A percentile compares a stretch with the other conserved stretches of the same genome.
phyloP scores from a whole-genome alignment of 2,113 vertebrate genomes.

The Boleophthalmus pectinirostris region DNA sequence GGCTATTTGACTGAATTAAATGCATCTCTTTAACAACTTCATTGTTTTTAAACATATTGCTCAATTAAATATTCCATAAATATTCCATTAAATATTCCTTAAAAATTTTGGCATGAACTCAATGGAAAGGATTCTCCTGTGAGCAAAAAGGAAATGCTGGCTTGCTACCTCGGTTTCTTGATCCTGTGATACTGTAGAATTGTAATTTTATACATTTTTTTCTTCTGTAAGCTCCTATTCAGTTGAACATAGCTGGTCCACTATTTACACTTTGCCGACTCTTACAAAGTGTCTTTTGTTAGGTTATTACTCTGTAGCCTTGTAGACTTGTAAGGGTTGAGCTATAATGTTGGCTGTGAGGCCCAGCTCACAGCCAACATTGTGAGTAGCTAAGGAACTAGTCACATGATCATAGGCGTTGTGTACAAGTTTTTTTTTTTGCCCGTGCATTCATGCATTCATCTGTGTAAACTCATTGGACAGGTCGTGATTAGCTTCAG shows the following conservation, averaged over 20 bases:
- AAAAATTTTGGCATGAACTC: background rate
- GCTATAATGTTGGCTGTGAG: slow-evolving; percentile 29
- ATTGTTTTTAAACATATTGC: no score
- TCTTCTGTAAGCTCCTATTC: slow-evolving; percentile 4
- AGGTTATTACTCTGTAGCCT: slow-evolving; percentile 15
- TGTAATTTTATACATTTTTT: slow-evolving; percentile 10
- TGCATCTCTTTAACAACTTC: no score
- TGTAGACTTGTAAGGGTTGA: slow-evolving; percentile 25
- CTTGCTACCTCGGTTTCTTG: slow-evolving; percentile 1
- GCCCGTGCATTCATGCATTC: slow-evolving; percentile 22
- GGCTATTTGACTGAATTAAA: no score
- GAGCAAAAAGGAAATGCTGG: slow-evolving; percentile 10
- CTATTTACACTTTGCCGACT: background rate
- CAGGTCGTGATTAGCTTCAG: slow-evolving; percentile 19
- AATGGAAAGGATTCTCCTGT: background rate
- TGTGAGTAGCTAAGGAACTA: background rate
- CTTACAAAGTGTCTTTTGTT: slow-evolving; percentile 51
- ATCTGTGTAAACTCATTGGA: slow-evolving; percentile 26
- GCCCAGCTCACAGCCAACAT: background rate
- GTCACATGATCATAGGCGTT: slow-evolving; percentile 1
- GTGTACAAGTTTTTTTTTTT: slow-evolving; percentile 32
- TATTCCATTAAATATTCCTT: background rate
- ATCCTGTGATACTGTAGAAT: slow-evolving; percentile 11
- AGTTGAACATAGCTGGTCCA: background rate
- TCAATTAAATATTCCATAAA: no score